Conservation (phyloP, 2,888 invertebrate genomes). For the Mycalesis mineus region DNA sequence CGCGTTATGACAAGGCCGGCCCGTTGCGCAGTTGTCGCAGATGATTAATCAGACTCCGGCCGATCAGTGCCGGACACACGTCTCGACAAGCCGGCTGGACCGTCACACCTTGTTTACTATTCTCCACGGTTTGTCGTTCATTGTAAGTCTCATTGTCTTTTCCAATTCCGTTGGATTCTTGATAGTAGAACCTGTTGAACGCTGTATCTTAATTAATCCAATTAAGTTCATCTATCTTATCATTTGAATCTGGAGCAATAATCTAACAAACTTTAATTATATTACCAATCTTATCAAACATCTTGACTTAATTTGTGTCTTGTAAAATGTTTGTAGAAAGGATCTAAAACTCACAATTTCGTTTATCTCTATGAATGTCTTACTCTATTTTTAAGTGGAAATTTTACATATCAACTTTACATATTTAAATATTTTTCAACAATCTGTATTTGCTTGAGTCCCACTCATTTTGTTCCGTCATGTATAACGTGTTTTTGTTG, state of each 20-base stretch:
- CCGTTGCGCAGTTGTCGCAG: slow-evolving; percentile 68
- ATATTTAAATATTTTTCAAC: too few relatives aligned
- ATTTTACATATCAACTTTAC: too few relatives aligned
- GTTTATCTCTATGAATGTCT: slow-evolving; percentile 17
- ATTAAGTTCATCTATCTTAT: neutral
- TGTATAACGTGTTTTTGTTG: slow-evolving; percentile 19
- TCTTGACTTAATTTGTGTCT: slow-evolving; percentile 28
- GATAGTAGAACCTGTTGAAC: neutral
- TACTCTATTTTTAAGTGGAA: slow-evolving; percentile 30
- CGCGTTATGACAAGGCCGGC: slow-evolving; percentile 63
- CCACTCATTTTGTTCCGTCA: slow-evolving; percentile 20
- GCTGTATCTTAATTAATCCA: neutral
- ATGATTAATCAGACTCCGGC: slow-evolving; percentile 68
- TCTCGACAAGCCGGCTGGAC: slow-evolving; percentile 46
- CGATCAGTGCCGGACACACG: slow-evolving; percentile 68
- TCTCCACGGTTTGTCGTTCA: neutral
- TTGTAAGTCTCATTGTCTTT: slow-evolving; percentile 9
- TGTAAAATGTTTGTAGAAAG: slow-evolving; percentile 33
- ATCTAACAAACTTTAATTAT: neutral
- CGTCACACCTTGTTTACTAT: slow-evolving; percentile 1
- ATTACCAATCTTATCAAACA: slow-evolving; percentile 11
- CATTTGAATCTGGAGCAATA: neutral
- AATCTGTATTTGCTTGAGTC: slow-evolving; percentile 13
- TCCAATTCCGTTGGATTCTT: neutral
- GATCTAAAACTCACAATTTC: slow-evolving; percentile 38